These are phyloP conservation scores for Myocastor coypus DNA, from an alignment of 2,113 vertebrate genomes.

Conservation along the genomic window DNA sequence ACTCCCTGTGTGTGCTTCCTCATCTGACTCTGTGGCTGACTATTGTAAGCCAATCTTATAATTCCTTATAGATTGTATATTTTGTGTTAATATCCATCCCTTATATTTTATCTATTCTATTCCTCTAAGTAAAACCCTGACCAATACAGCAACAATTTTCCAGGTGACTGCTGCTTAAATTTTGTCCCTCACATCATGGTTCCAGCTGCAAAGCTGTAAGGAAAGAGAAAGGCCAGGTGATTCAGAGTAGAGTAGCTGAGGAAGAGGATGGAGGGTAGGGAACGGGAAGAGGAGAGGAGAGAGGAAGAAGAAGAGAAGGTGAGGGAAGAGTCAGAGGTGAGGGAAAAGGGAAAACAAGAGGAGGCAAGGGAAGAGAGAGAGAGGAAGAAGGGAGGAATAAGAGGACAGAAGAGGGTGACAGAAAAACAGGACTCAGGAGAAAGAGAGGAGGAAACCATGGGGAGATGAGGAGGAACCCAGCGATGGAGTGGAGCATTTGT, in stretches of 20 bases:
- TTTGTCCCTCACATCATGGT: neutral
- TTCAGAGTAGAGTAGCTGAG: neutral
- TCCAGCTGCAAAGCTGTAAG: neutral
- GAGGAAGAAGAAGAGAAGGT: accelerated
- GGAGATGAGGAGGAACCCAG: neutral
- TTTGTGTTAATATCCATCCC: too few species aligned
- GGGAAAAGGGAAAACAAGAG: too few species aligned
- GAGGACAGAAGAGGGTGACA: accelerated
- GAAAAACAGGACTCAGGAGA: too few species aligned
- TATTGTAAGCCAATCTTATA: too few species aligned
- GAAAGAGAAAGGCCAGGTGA: neutral
- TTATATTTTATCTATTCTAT: too few species aligned
- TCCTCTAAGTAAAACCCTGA: too few species aligned
- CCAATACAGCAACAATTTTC: neutral
- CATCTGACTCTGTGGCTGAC: too few species aligned
- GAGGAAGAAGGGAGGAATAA: accelerated
- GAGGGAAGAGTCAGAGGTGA: neutral
- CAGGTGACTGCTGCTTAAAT: neutral
- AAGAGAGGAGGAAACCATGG: accelerated
- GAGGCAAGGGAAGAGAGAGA: accelerated
- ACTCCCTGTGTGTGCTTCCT: too few species aligned
- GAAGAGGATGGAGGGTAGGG: too few species aligned
- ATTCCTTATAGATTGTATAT: too few species aligned
- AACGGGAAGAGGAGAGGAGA: accelerated
- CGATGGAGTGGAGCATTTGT: too few species aligned